A percentile compares a stretch with the other conserved stretches of the same genome.
Conservation (phyloP, 2,797 vertebrate genomes). For the Molossus molossus region DNA sequence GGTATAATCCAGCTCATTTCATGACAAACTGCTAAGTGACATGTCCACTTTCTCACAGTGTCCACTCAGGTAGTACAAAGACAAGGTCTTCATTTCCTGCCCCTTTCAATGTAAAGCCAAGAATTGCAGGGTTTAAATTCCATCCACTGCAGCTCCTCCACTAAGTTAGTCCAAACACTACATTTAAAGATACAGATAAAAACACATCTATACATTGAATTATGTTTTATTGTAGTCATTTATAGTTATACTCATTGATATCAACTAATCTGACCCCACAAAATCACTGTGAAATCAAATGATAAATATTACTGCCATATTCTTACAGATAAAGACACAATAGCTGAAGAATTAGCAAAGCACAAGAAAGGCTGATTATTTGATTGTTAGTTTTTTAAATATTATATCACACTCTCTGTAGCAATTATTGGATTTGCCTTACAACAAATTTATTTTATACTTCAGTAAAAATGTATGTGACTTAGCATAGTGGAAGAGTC, state of each 20-base stretch:
- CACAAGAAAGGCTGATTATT: background rate
- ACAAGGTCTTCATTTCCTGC: background rate
- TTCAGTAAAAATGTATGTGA: background rate
- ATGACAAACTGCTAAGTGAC: background rate
- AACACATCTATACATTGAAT: background rate
- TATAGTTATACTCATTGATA: background rate
- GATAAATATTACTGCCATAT: background rate
- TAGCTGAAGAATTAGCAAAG: background rate
- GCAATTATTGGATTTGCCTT: background rate
- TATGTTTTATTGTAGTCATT: background rate
- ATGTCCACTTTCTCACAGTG: no score
- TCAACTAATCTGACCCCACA: background rate
- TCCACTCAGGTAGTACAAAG: background rate
- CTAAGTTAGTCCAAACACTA: background rate
- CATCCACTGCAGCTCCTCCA: background rate
- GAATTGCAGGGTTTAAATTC: background rate
- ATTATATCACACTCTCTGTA: background rate
- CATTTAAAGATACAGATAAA: background rate
- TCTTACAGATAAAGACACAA: background rate
- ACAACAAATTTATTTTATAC: background rate
- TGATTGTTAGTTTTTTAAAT: background rate
- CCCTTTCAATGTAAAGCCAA: background rate
- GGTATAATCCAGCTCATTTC: no score
- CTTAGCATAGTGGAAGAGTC: background rate
- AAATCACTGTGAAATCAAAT: background rate